phyloP scores from a whole-genome alignment of 2,113 vertebrate species.

The Cochlearius cochlearius region DNA sequence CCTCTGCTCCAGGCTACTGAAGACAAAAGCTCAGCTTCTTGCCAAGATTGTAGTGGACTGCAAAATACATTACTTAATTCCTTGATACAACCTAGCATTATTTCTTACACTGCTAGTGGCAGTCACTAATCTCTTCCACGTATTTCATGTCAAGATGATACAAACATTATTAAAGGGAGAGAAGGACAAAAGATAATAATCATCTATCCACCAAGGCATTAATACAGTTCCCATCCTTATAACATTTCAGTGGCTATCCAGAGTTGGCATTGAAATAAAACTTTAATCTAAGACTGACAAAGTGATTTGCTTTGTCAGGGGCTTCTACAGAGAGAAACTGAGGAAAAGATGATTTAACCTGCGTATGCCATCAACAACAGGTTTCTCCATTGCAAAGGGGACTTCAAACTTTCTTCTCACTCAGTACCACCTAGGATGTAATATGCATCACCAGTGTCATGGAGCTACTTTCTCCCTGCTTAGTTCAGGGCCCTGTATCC shows the following conservation, averaged over 20 bases:
- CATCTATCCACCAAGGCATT: not conserved
- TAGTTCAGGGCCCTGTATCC: not conserved
- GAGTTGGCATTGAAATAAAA: not conserved
- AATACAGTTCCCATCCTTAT: not conserved
- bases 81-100: constrained; percentile 42
- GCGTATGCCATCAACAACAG: not conserved
- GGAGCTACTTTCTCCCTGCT: not conserved
- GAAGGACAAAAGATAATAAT: not conserved
- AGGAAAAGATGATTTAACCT: not conserved
- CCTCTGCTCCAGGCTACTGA: not conserved
- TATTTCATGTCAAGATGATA: constrained; percentile 75
- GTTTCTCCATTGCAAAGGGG: not conserved
- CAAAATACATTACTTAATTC: not conserved
- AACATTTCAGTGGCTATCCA: not conserved
- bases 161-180: constrained; percentile 19
- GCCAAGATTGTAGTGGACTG: not conserved
- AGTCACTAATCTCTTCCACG: constrained; percentile 75
- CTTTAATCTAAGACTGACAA: not conserved
- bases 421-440: not conserved
- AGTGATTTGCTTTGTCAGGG: not conserved
- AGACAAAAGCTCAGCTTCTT: not conserved
- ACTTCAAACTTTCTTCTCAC: not conserved
- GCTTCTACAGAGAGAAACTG: not conserved
- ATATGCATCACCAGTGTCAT: not conserved
- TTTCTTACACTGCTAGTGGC: constrained; percentile 69